A percentile compares a stretch with the other conserved stretches of the same genome.
These are phyloP conservation scores for Drosophila nigromelanica DNA, from an alignment of 1,140 invertebrate genomes.

Conservation along the genomic window DNA sequence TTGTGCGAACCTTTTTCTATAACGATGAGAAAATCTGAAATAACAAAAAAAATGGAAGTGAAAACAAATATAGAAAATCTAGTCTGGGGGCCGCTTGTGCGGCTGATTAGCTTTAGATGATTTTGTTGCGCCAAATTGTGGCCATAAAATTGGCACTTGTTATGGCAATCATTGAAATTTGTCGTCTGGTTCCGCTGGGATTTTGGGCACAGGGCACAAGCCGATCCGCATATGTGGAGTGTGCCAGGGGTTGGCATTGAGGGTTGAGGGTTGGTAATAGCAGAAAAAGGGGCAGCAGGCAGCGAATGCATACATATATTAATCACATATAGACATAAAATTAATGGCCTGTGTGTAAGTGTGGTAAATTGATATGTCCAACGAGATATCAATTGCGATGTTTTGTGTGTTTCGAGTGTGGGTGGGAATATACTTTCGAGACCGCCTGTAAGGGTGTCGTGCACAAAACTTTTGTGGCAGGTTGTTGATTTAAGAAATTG, in stretches of 20 bases:
- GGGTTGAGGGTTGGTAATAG: slow-evolving; percentile 18
- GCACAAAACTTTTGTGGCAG: slow-evolving; percentile 28
- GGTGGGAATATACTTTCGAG: slow-evolving; percentile 60
- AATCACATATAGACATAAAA: slow-evolving; percentile 78
- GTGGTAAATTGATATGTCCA: slow-evolving; percentile 75
- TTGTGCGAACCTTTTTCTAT: slow-evolving; percentile 46
- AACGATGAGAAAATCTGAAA: slow-evolving; percentile 66
- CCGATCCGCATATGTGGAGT: slow-evolving; percentile 6
- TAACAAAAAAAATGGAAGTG: slow-evolving; percentile 18
- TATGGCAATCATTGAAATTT: slow-evolving; percentile 73
- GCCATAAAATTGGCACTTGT: slow-evolving; percentile 67
- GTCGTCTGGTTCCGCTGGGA: slow-evolving; percentile 47
- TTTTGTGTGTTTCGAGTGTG: slow-evolving; percentile 40
- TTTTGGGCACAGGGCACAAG: slow-evolving; percentile 20
- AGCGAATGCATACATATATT: slow-evolving; percentile 23
- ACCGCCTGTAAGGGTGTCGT: slow-evolving; percentile 1
- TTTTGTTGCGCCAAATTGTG: slow-evolving; percentile 11
- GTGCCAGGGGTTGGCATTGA: slow-evolving; percentile 26
- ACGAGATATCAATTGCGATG: slow-evolving; percentile 65
- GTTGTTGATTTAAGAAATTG: slow-evolving; percentile 27
- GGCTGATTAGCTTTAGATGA: slow-evolving; percentile 51
- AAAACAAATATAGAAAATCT: slow-evolving; percentile 30
- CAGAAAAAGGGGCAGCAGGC: no score
- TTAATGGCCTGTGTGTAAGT: slow-evolving; percentile 69
- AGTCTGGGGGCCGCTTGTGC: not conserved